Evolutionary conservation across 2,888 invertebrate species (phyloP).

Genomic region (Dryadula phaetusa): DNA sequence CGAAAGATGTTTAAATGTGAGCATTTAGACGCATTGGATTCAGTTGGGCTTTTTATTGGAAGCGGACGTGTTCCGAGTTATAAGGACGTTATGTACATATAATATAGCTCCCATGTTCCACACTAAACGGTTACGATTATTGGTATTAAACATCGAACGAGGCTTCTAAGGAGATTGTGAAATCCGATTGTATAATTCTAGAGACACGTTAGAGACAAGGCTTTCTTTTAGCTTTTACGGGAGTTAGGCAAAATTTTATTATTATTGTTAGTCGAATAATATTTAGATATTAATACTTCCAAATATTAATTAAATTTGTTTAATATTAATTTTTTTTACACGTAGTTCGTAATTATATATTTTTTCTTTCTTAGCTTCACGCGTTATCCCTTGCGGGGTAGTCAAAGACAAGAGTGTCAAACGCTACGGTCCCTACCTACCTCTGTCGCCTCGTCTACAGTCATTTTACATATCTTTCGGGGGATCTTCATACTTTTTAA

Average conservation of each 20-base stretch:
- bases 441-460: no score
- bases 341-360: no score
- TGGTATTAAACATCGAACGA: conserved; percentile 29
- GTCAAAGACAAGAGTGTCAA: no score
- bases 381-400: no score
- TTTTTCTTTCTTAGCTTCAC: no score
- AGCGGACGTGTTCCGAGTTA: conserved; percentile 62
- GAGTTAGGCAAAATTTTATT: neutral
- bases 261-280: no score
- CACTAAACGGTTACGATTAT: conserved; percentile 35
- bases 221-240: neutral
- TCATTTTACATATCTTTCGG: no score
- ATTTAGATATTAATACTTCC: no score
- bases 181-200: conserved; percentile 9
- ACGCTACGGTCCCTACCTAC: no score
- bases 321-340: no score
- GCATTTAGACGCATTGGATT: conserved; percentile 61
- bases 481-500: no score
- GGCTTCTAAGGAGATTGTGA: conserved; percentile 4
- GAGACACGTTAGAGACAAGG: neutral
- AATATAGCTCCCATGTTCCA: conserved; percentile 27
- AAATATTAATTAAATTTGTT: no score
- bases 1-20: conserved; percentile 53
- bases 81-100: conserved; percentile 43
- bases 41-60: conserved; percentile 62